A percentile compares a stretch with the other conserved stretches of the same genome.
phyloP scores from a whole-genome alignment of 2,797 vertebrate species.

The Pantherophis alleghaniensis region DNA sequence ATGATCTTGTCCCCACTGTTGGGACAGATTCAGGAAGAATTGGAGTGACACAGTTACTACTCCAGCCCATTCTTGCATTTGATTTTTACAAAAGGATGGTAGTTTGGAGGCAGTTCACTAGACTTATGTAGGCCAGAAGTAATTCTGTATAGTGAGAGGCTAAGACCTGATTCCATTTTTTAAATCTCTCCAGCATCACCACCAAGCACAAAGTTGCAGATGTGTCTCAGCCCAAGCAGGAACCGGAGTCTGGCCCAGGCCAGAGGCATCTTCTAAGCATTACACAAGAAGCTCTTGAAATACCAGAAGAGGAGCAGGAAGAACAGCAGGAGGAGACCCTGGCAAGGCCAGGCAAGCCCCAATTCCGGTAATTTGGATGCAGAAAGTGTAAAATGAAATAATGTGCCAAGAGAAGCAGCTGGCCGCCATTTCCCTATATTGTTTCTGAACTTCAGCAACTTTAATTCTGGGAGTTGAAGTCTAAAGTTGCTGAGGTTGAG shows the following conservation, averaged over 20 bases:
- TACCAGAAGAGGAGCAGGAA: constrained; percentile 55
- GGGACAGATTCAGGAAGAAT: background rate
- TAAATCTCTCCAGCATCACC: constrained; percentile 71
- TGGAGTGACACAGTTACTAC: background rate
- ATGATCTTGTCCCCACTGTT: background rate
- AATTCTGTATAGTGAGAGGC: background rate
- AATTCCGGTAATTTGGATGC: constrained; percentile 59
- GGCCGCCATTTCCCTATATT: fast-evolving
- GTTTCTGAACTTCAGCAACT: background rate
- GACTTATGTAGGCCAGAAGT: background rate
- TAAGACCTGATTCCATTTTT: no score
- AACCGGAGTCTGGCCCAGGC: constrained; percentile 58
- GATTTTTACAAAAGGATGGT: background rate
- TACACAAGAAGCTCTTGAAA: constrained; percentile 57
- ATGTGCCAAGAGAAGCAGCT: background rate
- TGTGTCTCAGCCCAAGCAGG: constrained; percentile 54
- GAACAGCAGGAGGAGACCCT: constrained; percentile 55
- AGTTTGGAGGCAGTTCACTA: background rate
- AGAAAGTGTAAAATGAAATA: background rate
- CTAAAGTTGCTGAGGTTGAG: background rate
- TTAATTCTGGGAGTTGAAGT: background rate
- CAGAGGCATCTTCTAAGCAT: constrained; percentile 80
- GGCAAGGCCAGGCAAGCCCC: constrained; percentile 44
- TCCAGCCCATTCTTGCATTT: background rate
- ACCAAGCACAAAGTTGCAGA: constrained; percentile 74